These are phyloP conservation scores for Magallana gigas DNA, from an alignment of 1,140 invertebrate genomes.

Conservation along the genomic window DNA sequence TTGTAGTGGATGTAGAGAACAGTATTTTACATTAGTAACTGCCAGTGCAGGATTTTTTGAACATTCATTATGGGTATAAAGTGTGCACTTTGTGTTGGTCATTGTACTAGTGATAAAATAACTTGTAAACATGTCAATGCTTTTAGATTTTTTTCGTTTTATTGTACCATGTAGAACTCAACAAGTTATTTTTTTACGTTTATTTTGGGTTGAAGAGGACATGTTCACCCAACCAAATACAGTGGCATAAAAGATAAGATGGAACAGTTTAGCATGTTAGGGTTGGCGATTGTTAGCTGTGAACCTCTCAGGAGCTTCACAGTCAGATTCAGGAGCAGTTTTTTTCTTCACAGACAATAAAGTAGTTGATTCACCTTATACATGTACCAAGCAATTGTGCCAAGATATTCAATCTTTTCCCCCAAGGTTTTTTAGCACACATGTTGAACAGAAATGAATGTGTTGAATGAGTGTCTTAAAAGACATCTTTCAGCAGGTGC, in stretches of 20 bases:
- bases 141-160: not conserved
- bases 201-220: too few species aligned
- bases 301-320: not conserved
- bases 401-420: not conserved
- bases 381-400: conserved; percentile 32
- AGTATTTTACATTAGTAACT: not conserved
- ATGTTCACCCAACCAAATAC: too few species aligned
- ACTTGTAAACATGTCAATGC: not conserved
- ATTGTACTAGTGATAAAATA: not conserved
- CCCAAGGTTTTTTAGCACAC: conserved; percentile 17
- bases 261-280: too few species aligned
- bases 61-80: not conserved
- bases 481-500: not conserved
- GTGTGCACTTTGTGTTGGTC: not conserved
- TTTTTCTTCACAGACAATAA: not conserved
- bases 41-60: not conserved
- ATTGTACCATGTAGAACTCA: not conserved
- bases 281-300: not conserved
- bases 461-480: not conserved
- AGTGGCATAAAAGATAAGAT: too few species aligned
- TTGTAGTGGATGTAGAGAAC: not conserved
- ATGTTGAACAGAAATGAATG: not conserved
- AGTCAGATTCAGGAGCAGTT: not conserved
- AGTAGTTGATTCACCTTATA: not conserved
- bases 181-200: too few species aligned